These are phyloP conservation scores for Leptinotarsa haldemani DNA, from an alignment of 2,888 invertebrate species.

Conservation along the genomic window DNA sequence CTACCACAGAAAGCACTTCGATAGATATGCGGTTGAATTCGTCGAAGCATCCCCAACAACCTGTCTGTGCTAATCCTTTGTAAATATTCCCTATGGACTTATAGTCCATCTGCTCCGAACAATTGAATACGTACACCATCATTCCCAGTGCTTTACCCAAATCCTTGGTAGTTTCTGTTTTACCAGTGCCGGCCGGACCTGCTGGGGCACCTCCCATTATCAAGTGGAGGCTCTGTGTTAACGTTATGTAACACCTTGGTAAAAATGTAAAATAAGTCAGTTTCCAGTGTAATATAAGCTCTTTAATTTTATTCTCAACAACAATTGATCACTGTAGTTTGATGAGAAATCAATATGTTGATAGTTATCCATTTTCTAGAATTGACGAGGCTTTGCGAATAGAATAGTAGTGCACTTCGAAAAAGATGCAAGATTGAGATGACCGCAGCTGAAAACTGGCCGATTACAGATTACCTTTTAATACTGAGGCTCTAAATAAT, in stretches of 20 bases:
- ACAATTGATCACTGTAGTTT: no score
- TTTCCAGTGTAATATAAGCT: no score
- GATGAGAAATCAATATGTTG: no score
- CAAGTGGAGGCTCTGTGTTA: slow-evolving; percentile 84
- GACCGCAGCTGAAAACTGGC: no score
- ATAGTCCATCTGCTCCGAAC: slow-evolving; percentile 97
- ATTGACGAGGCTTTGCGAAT: no score
- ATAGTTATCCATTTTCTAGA: no score
- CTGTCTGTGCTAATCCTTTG: slow-evolving; percentile 94
- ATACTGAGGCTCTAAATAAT: no score
- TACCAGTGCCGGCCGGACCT: slow-evolving; percentile 95
- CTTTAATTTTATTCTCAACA: no score
- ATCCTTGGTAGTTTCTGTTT: slow-evolving; percentile 97
- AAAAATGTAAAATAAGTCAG: background rate
- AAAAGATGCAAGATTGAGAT: no score
- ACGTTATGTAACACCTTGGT: slow-evolving; percentile 88
- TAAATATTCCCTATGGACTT: slow-evolving; percentile 95
- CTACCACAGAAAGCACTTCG: slow-evolving; percentile 94
- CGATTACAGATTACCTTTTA: no score
- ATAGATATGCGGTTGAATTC: slow-evolving; percentile 96
- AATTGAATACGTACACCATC: slow-evolving; percentile 95
- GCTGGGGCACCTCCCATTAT: slow-evolving; percentile 98
- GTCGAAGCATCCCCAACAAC: slow-evolving; percentile 97
- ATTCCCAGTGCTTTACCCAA: slow-evolving; percentile 92
- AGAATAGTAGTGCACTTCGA: no score